Percentiles rank a stretch among this genome's conserved stretches.
Evolutionary conservation across 2,797 vertebrate species (phyloP).

Genomic region (Botia kubotai): DNA sequence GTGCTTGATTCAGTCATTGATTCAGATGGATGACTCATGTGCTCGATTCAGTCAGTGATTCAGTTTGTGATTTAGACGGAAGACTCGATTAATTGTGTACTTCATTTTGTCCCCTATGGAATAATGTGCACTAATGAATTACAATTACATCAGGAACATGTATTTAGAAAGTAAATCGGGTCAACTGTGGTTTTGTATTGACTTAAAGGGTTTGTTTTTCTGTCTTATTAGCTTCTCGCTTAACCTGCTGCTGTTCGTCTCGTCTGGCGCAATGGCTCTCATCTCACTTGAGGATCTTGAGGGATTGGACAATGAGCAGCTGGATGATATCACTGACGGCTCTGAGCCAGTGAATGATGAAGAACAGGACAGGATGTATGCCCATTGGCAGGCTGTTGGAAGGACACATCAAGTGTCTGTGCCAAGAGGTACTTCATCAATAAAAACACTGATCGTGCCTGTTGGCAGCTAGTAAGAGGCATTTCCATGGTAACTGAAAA

Average conservation of each 20-base stretch:
- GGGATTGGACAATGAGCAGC: conserved; percentile 76
- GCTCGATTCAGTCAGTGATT: too few species aligned
- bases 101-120: too few species aligned
- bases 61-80: too few species aligned
- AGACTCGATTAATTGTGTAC: too few species aligned
- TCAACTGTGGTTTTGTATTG: too few species aligned
- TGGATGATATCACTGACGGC: conserved; percentile 68
- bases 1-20: too few species aligned
- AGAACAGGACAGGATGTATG: conserved; percentile 71
- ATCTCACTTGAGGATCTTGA: conserved; percentile 85
- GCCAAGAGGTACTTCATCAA: conserved; percentile 73
- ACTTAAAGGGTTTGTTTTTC: not conserved
- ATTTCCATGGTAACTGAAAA: too few species aligned
- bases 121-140: too few species aligned
- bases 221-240: not conserved
- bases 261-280: conserved; percentile 75
- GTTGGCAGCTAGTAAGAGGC: too few species aligned
- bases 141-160: too few species aligned
- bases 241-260: conserved; percentile 4
- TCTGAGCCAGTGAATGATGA: conserved; percentile 71
- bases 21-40: too few species aligned
- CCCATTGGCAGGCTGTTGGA: conserved; percentile 82
- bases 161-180: too few species aligned
- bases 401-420: conserved; percentile 83
- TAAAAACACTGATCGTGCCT: not conserved